Evolutionary conservation across 2,888 invertebrate genomes (phyloP).

Genomic region (Taenaris catops): DNA sequence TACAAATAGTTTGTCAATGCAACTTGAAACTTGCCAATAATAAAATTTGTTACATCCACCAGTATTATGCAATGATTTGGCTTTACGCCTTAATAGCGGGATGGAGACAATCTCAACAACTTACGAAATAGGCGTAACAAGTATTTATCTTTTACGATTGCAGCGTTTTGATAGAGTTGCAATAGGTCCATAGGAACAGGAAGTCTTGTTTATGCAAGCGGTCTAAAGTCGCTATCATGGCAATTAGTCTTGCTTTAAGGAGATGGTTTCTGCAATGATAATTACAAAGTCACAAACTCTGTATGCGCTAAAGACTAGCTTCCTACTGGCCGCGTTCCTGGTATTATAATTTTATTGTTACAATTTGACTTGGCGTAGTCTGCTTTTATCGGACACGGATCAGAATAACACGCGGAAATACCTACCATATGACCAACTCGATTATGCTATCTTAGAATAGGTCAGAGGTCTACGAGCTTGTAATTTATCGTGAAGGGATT

Average conservation of each 20-base stretch:
- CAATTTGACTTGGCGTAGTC: conserved; percentile 31
- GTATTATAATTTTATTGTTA: conserved; percentile 47
- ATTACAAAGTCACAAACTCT: conserved; percentile 37
- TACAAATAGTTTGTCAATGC: conserved; percentile 1
- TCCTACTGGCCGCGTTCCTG: conserved; percentile 67
- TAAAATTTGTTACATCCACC: conserved; percentile 1
- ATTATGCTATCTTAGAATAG: conserved; percentile 15
- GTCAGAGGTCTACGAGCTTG: conserved; percentile 8
- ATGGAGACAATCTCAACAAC: conserved; percentile 12
- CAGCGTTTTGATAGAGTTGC: conserved; percentile 12
- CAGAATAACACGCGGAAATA: conserved; percentile 15
- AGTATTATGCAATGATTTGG: conserved; percentile 8
- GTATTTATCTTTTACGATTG: conserved; percentile 13
- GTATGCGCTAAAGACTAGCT: conserved; percentile 51
- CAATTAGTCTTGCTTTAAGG: conserved; percentile 9
- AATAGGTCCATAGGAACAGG: conserved; percentile 16
- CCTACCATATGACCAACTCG: conserved; percentile 2
- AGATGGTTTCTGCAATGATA: conserved; percentile 17
- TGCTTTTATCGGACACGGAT: conserved; percentile 14
- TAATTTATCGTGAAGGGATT: conserved; percentile 4
- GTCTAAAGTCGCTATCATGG: conserved; percentile 8
- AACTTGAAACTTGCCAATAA: background rate
- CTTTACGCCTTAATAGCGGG: conserved; percentile 17
- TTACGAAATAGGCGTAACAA: conserved; percentile 16
- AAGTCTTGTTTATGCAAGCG: conserved; percentile 17